These are phyloP conservation scores for Phrynocephalus guinanensis DNA, from an alignment of 2,797 vertebrate species.

Conservation along the genomic window DNA sequence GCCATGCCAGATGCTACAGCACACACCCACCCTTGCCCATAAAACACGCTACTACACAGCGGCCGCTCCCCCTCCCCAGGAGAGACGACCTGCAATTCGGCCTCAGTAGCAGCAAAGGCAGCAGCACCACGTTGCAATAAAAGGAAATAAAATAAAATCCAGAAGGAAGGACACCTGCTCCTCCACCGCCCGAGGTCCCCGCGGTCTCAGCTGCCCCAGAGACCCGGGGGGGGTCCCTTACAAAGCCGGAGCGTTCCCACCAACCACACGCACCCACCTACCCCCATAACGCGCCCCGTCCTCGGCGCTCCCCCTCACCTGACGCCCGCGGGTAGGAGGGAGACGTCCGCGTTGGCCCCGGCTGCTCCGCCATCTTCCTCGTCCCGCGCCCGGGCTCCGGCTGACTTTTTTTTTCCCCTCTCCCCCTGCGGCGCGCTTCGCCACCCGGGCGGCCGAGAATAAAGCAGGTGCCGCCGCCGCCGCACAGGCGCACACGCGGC, in stretches of 20 bases:
- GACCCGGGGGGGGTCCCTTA: not conserved
- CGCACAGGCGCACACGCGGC: constrained; percentile 71
- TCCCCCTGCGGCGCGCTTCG: not conserved
- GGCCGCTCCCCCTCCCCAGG: not conserved
- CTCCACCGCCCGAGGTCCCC: not conserved
- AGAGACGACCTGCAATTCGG: not conserved
- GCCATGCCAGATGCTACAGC: not conserved
- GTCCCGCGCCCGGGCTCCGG: constrained; percentile 25
- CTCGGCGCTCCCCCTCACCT: constrained; percentile 59
- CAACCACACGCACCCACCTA: no score
- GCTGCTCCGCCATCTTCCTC: constrained; percentile 69
- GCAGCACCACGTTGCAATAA: no score
- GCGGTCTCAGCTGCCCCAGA: not conserved
- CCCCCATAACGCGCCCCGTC: no score
- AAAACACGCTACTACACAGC: not conserved
- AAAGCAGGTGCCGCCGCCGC: not conserved
- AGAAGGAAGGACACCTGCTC: not conserved
- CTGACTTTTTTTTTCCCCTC: not conserved
- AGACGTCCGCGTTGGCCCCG: constrained; percentile 53
- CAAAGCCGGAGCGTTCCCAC: no score
- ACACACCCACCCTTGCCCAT: not conserved
- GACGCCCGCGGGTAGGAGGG: constrained; percentile 57
- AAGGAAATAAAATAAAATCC: no score
- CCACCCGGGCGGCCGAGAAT: no score
- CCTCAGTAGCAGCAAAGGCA: no score